These are phyloP conservation scores for Sebastes steindachneri DNA, from an alignment of 2,797 vertebrate species.

Conservation along the genomic window DNA sequence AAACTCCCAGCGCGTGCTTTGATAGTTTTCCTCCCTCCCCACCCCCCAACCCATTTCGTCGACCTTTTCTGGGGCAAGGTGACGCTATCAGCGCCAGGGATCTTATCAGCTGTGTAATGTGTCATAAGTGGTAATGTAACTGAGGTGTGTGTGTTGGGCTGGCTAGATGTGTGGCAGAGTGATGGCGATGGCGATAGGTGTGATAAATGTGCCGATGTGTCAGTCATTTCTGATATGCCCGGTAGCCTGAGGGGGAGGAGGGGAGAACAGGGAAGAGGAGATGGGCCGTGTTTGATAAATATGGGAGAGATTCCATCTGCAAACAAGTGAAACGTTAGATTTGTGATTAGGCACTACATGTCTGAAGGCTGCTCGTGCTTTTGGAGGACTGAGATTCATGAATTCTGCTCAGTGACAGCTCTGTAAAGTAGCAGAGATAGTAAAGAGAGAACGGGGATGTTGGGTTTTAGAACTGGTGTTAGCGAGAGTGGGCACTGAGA, in stretches of 20 bases:
- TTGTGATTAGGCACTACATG: conserved; percentile 61
- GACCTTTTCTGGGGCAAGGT: conserved; percentile 74
- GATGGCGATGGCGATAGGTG: conserved; percentile 62
- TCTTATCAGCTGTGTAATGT: conserved; percentile 81
- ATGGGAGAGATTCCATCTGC: conserved; percentile 73
- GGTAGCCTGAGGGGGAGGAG: conserved; percentile 3
- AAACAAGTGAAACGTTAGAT: conserved; percentile 75
- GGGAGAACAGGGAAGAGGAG: not conserved
- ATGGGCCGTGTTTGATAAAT: conserved; percentile 64
- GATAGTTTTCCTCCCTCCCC: conserved; percentile 39
- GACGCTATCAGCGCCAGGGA: conserved; percentile 67
- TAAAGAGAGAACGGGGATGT: not conserved
- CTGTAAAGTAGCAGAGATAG: conserved; percentile 47
- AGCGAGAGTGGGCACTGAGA: conserved; percentile 31
- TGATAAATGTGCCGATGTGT: conserved; percentile 74
- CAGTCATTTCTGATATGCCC: conserved; percentile 69
- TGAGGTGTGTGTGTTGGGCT: conserved; percentile 48
- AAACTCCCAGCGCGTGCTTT: conserved; percentile 56
- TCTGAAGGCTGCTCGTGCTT: conserved; percentile 55
- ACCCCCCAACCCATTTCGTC: conserved; percentile 37
- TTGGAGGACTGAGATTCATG: conserved; percentile 56
- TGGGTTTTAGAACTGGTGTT: conserved; percentile 25
- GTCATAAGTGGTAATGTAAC: conserved; percentile 80
- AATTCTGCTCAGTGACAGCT: conserved; percentile 42
- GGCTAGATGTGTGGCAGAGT: conserved; percentile 38